Evolutionary conservation across 2,113 vertebrate genomes (phyloP), one percentile per base, ranked within the genome.

Genomic region (Heterocephalus glaber): DNA sequence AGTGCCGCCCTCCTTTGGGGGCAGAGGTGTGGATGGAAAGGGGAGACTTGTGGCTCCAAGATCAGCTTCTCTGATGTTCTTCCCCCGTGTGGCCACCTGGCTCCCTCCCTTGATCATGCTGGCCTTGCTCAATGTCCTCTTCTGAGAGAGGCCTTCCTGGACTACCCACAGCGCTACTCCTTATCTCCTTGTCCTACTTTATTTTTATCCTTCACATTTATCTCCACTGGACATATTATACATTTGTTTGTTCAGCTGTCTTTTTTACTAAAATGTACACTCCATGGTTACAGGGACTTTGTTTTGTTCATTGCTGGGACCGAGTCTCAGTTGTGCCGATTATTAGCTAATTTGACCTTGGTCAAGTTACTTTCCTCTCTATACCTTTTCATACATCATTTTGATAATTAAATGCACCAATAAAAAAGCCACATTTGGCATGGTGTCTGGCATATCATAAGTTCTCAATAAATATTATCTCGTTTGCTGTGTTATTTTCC

Each of bases 361-460:
- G 79, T 44, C n/a, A 9, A 16, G 58, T 72, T 70, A 66, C 6
- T 82, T 44, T 41, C 47, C 30, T 86, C 76, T 70, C n/a, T 88
- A 0, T 60, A 13, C 52, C 12, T 76, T 89, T 93, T 30, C 44
- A 77, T 28, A 17, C 70, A 49, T 94, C 77, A 41, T 54, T 94
- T 66, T 80, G 94, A 84, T 90, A 44, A 96, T 89, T 86, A 93
- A 96, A 90, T 76, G 63, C 20, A 47, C 58, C 86, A 80, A 28
- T 85, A 70, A 90, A 66, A 94, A 77, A 66, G 38, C 41, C n/a
- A n/a, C 49, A 1, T 60, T 52, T 79, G 90, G 76, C 81, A 72
- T n/a, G 4, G 11, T 56, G 72, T 89, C 83, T 30, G 20, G 79
- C 19, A 24, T 47, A 80, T 28, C 2, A 0, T 58, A 84, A 28